Base-by-base conservation (phyloP, 2,797 vertebrate genomes). In the Poecilia wingei region DNA sequence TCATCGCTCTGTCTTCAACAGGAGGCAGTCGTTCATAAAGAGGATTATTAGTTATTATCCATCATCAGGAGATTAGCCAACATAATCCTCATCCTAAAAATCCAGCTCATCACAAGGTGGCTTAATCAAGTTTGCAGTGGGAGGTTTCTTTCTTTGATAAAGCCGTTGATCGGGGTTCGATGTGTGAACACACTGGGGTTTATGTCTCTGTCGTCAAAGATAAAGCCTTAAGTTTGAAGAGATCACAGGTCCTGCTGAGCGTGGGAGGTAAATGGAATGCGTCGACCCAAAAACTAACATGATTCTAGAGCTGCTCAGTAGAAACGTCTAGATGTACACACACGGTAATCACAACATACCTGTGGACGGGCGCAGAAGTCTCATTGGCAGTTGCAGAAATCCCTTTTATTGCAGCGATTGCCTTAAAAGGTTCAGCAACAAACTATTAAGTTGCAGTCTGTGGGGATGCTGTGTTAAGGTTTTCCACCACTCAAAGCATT, bases 31-130 rank as follows among this genome's bases (percentile, higher is more conserved):
- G 36, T 78, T 88, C 79, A 91, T 91, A 81, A 81, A 69, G 80
- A 79, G 82, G 85, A 83, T 92, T 91, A 92, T 90, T 85, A 88
- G 83, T 92, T 91, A 92, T 93, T 92, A 92, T 87, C 85, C 76
- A 85, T 89, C 79, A 88, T 80, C 84, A 85, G 69, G 83, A 87
- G 87, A 90, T 92, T 92, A 91, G 83, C 76, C 41, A 78, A 78
- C 57, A 75, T 88, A 92, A 92, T 93, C 86, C 86, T 59, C 76
- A 61, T 78, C 74, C 81, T 84, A 77, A 92, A 51, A 89, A 92
- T 92, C 82, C 86, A 82, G 79, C 88, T 92, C 82, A 89, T 89
- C 85, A 87, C 68, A 36, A 51, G 53, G 53, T 77, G 78, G 6
- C 5, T 89, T 89, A 82, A 89, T 91, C 72, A 91, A 83, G 82